phyloP scores from a whole-genome alignment of 2,888 invertebrate genomes.

The Cosmopolites sordidus region DNA sequence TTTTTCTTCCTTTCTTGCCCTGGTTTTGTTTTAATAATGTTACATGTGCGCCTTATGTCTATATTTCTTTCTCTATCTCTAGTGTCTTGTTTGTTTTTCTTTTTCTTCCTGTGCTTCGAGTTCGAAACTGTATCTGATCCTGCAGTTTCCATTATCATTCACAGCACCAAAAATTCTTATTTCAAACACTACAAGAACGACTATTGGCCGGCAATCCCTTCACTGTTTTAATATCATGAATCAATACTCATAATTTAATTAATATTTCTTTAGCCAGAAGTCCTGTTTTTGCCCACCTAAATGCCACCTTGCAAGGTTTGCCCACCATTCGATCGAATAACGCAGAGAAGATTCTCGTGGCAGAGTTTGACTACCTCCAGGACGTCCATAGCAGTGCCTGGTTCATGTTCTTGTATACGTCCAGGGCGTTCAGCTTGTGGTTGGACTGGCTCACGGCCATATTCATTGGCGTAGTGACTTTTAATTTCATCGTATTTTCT shows the following conservation, averaged over 20 bases:
- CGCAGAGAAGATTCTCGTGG: constrained; percentile 56
- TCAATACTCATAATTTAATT: background rate
- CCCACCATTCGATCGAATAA: constrained; percentile 68
- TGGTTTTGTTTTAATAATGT: no score
- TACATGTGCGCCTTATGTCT: no score
- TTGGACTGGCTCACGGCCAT: constrained; percentile 65
- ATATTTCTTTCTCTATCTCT: no score
- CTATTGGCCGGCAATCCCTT: no score
- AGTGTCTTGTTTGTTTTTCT: no score
- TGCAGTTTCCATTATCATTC: no score
- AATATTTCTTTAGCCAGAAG: constrained; percentile 57
- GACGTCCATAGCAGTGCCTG: constrained; percentile 66
- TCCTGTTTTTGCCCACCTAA: constrained; percentile 69
- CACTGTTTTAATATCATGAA: no score
- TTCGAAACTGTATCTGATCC: no score
- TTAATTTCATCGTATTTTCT: constrained; percentile 58
- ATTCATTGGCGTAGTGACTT: constrained; percentile 62
- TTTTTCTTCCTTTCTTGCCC: no score
- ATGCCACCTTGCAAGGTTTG: constrained; percentile 67
- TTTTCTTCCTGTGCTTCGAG: no score
- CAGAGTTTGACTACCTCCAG: constrained; percentile 57
- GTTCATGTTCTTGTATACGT: constrained; percentile 62
- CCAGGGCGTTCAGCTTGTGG: constrained; percentile 69
- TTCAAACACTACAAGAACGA: no score
- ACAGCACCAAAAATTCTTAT: no score